Evolutionary conservation across 2,888 invertebrate genomes (phyloP).

Genomic region (Nemapogon koenigi): DNA sequence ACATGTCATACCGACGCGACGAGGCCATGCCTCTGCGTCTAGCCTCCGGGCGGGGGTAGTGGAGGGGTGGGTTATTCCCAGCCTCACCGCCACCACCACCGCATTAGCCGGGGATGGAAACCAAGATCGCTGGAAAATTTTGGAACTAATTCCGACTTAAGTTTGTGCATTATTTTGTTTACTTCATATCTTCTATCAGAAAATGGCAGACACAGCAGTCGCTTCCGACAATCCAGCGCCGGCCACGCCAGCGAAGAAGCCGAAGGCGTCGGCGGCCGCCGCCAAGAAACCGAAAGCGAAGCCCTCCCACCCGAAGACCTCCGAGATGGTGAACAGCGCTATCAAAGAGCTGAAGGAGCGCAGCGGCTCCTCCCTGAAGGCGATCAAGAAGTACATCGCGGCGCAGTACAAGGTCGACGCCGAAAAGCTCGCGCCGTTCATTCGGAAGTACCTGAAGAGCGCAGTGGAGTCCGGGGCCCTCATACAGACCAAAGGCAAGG

Average conservation of each 20-base stretch:
- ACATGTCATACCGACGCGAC: too few relatives aligned
- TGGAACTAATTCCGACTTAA: too few relatives aligned
- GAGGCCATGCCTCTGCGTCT: too few relatives aligned
- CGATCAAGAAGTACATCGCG: constrained; percentile 69
- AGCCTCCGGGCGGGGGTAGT: too few relatives aligned
- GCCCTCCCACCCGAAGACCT: too few relatives aligned
- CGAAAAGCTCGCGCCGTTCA: constrained; percentile 63
- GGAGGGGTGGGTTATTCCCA: too few relatives aligned
- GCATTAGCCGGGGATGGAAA: too few relatives aligned
- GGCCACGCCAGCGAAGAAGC: constrained; percentile 20
- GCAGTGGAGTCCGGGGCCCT: constrained; percentile 60
- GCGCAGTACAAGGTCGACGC: constrained; percentile 66
- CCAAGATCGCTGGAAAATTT: too few relatives aligned
- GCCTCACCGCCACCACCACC: too few relatives aligned
- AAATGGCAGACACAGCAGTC: constrained; percentile 27
- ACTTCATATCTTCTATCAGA: constrained; percentile 14
- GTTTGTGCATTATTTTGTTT: too few relatives aligned
- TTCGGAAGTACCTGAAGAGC: constrained; percentile 64
- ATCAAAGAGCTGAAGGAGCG: constrained; percentile 58
- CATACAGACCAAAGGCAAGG: constrained; percentile 62
- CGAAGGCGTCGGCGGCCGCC: constrained; percentile 18
- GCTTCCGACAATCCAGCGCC: constrained; percentile 22
- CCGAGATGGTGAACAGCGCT: constrained; percentile 68
- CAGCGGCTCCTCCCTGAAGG: constrained; percentile 63
- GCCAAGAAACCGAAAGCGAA: constrained; percentile 23